Conservation (phyloP, 2,797 vertebrate species). For the Lagodon rhomboides region DNA sequence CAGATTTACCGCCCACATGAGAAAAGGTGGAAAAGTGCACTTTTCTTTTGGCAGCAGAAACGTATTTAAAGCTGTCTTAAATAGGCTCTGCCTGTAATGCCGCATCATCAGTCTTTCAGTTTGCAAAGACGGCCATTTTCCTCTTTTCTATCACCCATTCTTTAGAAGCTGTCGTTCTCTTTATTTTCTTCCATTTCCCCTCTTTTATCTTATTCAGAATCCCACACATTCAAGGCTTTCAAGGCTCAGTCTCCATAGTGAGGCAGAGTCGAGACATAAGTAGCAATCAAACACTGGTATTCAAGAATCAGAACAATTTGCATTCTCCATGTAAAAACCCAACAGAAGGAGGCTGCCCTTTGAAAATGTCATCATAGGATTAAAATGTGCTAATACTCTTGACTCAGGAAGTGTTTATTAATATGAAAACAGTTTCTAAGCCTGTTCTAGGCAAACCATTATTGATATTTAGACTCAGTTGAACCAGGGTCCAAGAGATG, state of each 20-base stretch:
- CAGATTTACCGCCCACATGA: constrained; percentile 11
- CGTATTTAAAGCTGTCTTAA: constrained; percentile 3
- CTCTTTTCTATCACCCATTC: constrained; percentile 33
- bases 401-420: not conserved
- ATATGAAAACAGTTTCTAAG: not conserved
- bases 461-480: not conserved
- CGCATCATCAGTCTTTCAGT: constrained; percentile 25
- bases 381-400: constrained; percentile 7
- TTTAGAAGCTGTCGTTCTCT: constrained; percentile 14
- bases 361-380: constrained; percentile 29
- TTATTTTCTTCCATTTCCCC: constrained; percentile 34
- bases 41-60: constrained; percentile 22
- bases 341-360: constrained; percentile 9
- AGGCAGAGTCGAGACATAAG: constrained; percentile 8
- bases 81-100: not conserved
- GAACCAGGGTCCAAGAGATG: not conserved
- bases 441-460: not conserved
- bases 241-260: constrained; percentile 32
- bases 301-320: constrained; percentile 27
- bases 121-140: constrained; percentile 26
- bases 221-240: constrained; percentile 47
- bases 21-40: constrained; percentile 19
- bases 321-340: constrained; percentile 9
- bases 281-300: constrained; percentile 31
- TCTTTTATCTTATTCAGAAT: constrained; percentile 29